These are phyloP conservation scores for Scopus umbretta DNA, from an alignment of 2,113 vertebrate species.

Conservation along the genomic window DNA sequence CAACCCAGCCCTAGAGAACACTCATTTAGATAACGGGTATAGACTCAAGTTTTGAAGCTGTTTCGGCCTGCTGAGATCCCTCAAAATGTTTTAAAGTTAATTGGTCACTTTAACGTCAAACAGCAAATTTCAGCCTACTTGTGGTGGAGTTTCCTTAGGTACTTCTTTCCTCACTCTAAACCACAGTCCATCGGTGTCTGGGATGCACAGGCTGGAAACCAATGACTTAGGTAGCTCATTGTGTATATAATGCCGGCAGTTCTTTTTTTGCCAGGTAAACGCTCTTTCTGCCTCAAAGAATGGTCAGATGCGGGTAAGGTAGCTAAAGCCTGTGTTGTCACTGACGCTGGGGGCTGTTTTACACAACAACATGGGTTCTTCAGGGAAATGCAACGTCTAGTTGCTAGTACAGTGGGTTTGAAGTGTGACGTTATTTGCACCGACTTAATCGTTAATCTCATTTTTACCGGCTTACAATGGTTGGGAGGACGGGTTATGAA, in stretches of 20 bases:
- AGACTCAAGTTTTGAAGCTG: background rate
- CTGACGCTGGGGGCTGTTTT: background rate
- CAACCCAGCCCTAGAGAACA: background rate
- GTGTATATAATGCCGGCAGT: background rate
- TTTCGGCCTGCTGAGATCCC: background rate
- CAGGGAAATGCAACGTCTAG: background rate
- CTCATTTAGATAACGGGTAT: background rate
- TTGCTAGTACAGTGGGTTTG: background rate
- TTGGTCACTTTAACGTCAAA: background rate
- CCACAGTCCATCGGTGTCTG: background rate
- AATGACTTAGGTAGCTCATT: background rate
- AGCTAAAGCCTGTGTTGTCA: background rate
- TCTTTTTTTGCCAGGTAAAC: background rate
- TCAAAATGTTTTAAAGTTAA: background rate
- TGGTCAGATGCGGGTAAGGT: background rate
- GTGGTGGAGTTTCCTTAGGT: background rate
- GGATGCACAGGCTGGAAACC: background rate
- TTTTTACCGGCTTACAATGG: background rate
- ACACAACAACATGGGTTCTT: background rate
- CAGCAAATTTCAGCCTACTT: background rate
- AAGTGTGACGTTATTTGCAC: background rate
- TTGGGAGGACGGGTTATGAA: background rate
- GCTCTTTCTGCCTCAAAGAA: background rate
- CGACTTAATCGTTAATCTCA: rapidly evolving
- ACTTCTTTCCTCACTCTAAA: background rate